A percentile compares a stretch with the other conserved stretches of the same genome.
Evolutionary conservation across 2,797 vertebrate species (phyloP).

Genomic region (Odontamblyopus rebecca): DNA sequence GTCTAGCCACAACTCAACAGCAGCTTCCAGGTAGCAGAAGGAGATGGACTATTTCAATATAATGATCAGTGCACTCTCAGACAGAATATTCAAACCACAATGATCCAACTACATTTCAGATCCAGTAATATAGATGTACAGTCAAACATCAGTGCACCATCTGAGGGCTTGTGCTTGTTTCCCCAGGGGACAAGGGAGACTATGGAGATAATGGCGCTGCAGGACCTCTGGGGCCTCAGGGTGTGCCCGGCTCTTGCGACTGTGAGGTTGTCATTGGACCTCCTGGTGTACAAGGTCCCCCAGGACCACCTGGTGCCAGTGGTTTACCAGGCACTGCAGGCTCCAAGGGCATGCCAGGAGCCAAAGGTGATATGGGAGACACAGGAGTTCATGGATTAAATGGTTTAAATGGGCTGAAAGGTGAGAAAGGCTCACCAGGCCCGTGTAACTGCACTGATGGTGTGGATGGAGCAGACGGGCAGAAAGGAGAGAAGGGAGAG

Average conservation of each 20-base stretch:
- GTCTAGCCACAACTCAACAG: too few relatives aligned
- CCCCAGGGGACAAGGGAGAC: slow-evolving; percentile 76
- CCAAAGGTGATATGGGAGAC: slow-evolving; percentile 66
- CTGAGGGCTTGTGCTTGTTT: slow-evolving; percentile 15
- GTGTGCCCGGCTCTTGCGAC: slow-evolving; percentile 67
- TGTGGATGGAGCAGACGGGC: slow-evolving; percentile 51
- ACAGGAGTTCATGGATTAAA: slow-evolving; percentile 48
- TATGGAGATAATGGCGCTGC: slow-evolving; percentile 47
- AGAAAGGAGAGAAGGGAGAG: slow-evolving; percentile 51
- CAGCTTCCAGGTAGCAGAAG: too few relatives aligned
- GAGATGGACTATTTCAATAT: too few relatives aligned
- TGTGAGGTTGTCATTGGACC: slow-evolving; percentile 54
- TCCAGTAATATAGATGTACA: not conserved
- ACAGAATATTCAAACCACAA: too few relatives aligned
- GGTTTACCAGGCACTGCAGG: slow-evolving; percentile 67
- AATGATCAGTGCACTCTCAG: too few relatives aligned
- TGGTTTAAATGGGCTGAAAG: slow-evolving; percentile 59
- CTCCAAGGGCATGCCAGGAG: slow-evolving; percentile 64
- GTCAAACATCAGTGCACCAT: not conserved
- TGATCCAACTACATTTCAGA: too few relatives aligned
- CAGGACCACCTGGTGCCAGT: slow-evolving; percentile 36
- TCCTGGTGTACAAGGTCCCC: slow-evolving; percentile 48
- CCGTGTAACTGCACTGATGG: slow-evolving; percentile 70
- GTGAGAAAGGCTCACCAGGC: slow-evolving; percentile 62
- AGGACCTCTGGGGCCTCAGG: slow-evolving; percentile 65